A percentile compares a stretch with the other conserved stretches of the same genome.
phyloP scores from a whole-genome alignment of 2,797 vertebrate species.

The Pseudomugil gertrudae region DNA sequence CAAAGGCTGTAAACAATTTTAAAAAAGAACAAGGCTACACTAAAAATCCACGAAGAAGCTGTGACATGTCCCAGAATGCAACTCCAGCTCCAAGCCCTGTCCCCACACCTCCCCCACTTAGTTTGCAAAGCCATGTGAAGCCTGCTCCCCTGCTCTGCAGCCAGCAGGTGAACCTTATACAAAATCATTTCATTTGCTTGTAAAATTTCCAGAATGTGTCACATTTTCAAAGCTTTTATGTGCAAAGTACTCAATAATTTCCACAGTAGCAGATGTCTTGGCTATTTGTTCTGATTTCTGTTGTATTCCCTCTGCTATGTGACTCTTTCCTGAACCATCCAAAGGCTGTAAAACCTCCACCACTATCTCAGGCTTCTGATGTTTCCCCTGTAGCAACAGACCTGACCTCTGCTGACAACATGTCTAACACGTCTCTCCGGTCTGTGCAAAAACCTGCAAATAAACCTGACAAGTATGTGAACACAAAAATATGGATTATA shows the following conservation, averaged over 20 bases:
- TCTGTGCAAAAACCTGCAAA: conserved; percentile 59
- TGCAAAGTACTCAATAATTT: neutral
- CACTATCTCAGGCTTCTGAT: conserved; percentile 65
- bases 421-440: conserved; percentile 50
- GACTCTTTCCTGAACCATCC: conserved; percentile 74
- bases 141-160: conserved; percentile 77
- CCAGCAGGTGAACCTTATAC: conserved; percentile 78
- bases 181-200: neutral
- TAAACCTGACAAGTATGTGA: conserved; percentile 34
- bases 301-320: neutral
- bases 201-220: neutral
- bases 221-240: neutral
- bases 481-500: neutral
- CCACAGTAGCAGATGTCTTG: neutral
- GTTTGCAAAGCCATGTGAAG: conserved; percentile 79
- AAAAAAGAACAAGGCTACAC: conserved; percentile 90
- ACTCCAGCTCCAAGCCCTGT: conserved; percentile 66
- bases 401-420: conserved; percentile 58
- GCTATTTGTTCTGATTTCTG: neutral
- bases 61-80: conserved; percentile 24
- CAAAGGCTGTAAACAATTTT: conserved; percentile 94
- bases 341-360: conserved; percentile 75
- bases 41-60: conserved; percentile 78
- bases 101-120: conserved; percentile 61
- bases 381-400: conserved; percentile 53